Evolutionary conservation across 2,797 vertebrate genomes (phyloP).

Genomic region (Myoxocephalus aenaeus): DNA sequence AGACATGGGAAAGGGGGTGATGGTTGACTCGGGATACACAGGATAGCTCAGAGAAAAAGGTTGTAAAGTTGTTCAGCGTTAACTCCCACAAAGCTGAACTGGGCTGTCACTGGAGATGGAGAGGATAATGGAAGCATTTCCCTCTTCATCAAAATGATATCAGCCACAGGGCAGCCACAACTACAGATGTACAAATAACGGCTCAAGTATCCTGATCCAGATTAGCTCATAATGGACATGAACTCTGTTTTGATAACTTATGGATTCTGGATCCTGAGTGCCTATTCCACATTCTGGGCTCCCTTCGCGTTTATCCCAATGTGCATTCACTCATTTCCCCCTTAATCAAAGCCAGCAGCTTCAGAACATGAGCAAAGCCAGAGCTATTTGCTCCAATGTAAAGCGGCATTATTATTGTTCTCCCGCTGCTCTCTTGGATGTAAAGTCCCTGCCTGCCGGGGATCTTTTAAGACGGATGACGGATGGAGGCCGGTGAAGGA

Average conservation of each 20-base stretch:
- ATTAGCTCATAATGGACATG: constrained; percentile 55
- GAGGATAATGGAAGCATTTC: constrained; percentile 52
- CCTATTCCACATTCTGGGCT: constrained; percentile 46
- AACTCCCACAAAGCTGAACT: constrained; percentile 46
- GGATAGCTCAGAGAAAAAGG: constrained; percentile 39
- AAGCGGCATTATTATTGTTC: constrained; percentile 50
- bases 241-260: constrained; percentile 65
- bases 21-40: constrained; percentile 64
- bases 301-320: constrained; percentile 38
- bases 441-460: constrained; percentile 10
- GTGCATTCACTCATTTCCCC: constrained; percentile 22
- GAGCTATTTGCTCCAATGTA: constrained; percentile 26
- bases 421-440: constrained; percentile 49
- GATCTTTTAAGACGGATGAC: constrained; percentile 28
- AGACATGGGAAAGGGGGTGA: constrained; percentile 60
- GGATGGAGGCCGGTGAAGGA: constrained; percentile 23
- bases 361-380: background rate
- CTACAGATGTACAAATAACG: constrained; percentile 47
- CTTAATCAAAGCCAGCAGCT: constrained; percentile 65
- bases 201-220: constrained; percentile 41
- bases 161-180: constrained; percentile 48
- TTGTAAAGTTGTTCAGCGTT: constrained; percentile 44
- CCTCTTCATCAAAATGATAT: constrained; percentile 49
- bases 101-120: constrained; percentile 44
- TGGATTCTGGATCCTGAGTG: constrained; percentile 34